phyloP scores from a whole-genome alignment of 2,113 vertebrate species.

The Daubentonia madagascariensis region DNA sequence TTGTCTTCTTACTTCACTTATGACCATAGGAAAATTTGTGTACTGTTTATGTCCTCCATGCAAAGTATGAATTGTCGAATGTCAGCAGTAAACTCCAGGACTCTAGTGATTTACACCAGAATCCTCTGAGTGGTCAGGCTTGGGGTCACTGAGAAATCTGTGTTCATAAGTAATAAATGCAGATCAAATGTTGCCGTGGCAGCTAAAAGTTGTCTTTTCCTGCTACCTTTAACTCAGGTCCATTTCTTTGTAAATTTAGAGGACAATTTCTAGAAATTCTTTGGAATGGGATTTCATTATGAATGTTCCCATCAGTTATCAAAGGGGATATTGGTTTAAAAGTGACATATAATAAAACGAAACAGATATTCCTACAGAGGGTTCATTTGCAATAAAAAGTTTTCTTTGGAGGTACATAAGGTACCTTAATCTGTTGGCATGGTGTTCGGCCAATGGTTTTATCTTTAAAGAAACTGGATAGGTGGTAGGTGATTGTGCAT shows the following conservation, averaged over 20 bases:
- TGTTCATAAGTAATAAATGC: neutral
- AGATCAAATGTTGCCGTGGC: neutral
- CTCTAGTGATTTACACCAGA: neutral
- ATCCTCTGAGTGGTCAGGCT: neutral
- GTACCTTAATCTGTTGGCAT: too few relatives aligned
- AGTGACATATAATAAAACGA: neutral
- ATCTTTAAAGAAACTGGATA: neutral
- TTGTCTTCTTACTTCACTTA: neutral
- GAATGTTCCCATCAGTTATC: neutral
- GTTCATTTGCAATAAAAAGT: neutral
- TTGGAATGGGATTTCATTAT: neutral
- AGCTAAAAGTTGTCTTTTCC: neutral
- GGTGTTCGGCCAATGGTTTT: neutral
- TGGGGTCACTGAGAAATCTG: neutral
- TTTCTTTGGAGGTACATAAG: too few relatives aligned
- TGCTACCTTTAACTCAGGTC: neutral
- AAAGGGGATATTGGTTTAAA: neutral
- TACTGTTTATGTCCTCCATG: too few relatives aligned
- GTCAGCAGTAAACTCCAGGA: neutral
- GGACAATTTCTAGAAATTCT: neutral
- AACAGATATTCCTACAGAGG: neutral
- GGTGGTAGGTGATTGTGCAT: neutral
- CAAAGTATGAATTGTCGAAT: too few relatives aligned
- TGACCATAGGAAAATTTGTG: neutral
- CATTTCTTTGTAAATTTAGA: neutral